A percentile compares a stretch with the other conserved stretches of the same genome.
Conservation (phyloP, 2,888 invertebrate genomes). For the Thumatha senex region DNA sequence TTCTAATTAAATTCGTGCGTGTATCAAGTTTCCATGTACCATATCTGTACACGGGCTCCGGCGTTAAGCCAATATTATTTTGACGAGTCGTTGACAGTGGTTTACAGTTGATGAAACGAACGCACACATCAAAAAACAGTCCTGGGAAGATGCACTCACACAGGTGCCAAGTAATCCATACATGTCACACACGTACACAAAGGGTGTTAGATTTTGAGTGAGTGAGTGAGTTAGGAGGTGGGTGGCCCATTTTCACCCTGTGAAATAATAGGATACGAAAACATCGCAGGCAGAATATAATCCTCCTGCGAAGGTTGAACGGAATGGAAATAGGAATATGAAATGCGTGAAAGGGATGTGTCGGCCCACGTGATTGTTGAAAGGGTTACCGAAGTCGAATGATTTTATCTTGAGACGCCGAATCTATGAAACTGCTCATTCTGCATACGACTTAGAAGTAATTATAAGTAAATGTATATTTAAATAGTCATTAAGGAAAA, state of each 20-base stretch:
- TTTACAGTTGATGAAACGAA: constrained; percentile 78
- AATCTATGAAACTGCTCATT: constrained; percentile 70
- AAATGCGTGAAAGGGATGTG: constrained; percentile 78
- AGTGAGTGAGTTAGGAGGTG: constrained; percentile 69
- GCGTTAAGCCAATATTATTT: constrained; percentile 80
- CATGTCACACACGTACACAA: constrained; percentile 49
- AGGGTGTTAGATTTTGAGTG: constrained; percentile 62
- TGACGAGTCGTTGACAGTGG: constrained; percentile 83
- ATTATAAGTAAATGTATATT: constrained; percentile 36
- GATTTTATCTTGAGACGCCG: constrained; percentile 70
- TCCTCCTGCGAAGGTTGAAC: constrained; percentile 80
- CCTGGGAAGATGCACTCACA: constrained; percentile 52
- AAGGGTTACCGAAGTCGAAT: constrained; percentile 63
- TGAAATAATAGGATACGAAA: constrained; percentile 84
- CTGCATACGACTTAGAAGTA: constrained; percentile 40
- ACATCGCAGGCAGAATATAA: constrained; percentile 82
- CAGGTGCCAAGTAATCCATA: constrained; percentile 41
- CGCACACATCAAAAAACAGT: constrained; percentile 53
- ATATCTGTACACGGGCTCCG: constrained; percentile 61
- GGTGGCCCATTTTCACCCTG: constrained; percentile 82
- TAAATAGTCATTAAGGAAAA: constrained; percentile 29
- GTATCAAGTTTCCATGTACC: constrained; percentile 70
- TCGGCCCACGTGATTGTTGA: constrained; percentile 63
- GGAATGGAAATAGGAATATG: constrained; percentile 81
- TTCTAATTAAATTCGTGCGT: constrained; percentile 68